Conservation (phyloP, 2,888 invertebrate genomes). For the Lithophane semibrunnea region DNA sequence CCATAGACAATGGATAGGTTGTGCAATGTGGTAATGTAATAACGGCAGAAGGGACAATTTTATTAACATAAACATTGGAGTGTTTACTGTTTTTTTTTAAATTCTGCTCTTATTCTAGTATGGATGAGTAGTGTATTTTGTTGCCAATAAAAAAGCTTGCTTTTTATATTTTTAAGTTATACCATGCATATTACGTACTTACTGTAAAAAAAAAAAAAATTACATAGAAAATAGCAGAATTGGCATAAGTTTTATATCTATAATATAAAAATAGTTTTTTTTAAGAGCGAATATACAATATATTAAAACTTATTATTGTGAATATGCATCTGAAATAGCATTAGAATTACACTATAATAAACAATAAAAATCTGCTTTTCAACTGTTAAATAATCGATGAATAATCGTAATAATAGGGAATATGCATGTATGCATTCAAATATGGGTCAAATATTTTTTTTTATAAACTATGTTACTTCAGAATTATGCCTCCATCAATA, state of each 20-base stretch:
- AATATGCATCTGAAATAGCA: slow-evolving; percentile 6
- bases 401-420: not conserved
- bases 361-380: not conserved
- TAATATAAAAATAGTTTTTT: not conserved
- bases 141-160: slow-evolving; percentile 52
- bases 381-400: not conserved
- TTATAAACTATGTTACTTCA: too few species aligned
- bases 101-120: not conserved
- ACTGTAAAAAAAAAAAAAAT: slow-evolving; percentile 18
- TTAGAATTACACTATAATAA: slow-evolving; percentile 10
- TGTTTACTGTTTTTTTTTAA: not conserved
- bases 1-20: slow-evolving; percentile 24
- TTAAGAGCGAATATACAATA: not conserved
- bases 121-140: slow-evolving; percentile 17
- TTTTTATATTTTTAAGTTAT: slow-evolving; percentile 43
- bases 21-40: slow-evolving; percentile 18
- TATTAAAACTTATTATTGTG: not conserved
- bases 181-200: slow-evolving; percentile 22
- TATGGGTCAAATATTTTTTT: too few species aligned
- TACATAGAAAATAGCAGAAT: slow-evolving; percentile 24
- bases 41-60: slow-evolving; percentile 28
- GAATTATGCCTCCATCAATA: too few species aligned
- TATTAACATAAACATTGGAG: slow-evolving; percentile 8
- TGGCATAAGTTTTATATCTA: not conserved
- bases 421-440: too few species aligned